Evolutionary conservation across 2,113 vertebrate genomes (phyloP).

Genomic region (Rhodinocichla rosea): DNA sequence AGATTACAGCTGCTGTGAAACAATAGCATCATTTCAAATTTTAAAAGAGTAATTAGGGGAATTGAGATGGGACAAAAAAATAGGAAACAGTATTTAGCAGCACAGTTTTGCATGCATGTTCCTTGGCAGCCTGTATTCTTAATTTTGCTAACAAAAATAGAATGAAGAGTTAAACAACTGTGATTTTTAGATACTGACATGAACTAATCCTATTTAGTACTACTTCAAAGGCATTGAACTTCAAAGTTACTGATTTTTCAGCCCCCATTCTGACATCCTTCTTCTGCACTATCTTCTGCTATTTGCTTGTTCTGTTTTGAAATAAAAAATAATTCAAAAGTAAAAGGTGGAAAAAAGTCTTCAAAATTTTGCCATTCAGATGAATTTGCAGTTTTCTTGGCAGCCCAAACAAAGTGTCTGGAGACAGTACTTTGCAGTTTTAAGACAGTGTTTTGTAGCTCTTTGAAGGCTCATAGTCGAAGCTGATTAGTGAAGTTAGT

Average conservation of each 20-base stretch:
- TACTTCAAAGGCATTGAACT: conserved; percentile 10
- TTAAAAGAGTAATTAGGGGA: background rate
- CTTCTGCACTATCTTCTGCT: background rate
- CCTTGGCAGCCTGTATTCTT: background rate
- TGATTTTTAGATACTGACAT: background rate
- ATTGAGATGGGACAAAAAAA: background rate
- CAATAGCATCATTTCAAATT: background rate
- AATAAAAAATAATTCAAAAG: background rate
- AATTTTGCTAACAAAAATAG: background rate
- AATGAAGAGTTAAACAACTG: background rate
- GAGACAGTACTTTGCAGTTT: background rate
- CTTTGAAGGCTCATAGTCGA: background rate
- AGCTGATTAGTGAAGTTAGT: background rate
- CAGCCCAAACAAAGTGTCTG: background rate
- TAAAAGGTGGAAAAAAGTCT: background rate
- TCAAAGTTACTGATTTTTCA: background rate
- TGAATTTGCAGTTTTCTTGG: background rate
- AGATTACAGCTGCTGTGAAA: background rate
- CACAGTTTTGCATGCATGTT: background rate
- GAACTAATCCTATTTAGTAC: background rate
- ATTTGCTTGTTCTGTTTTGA: background rate
- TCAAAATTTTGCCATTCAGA: background rate
- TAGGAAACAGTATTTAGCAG: background rate
- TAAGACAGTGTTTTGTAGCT: background rate
- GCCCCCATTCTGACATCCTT: background rate